phyloP scores from a whole-genome alignment of 2,797 vertebrate genomes.

The Cryptoblepharus egeriae region DNA sequence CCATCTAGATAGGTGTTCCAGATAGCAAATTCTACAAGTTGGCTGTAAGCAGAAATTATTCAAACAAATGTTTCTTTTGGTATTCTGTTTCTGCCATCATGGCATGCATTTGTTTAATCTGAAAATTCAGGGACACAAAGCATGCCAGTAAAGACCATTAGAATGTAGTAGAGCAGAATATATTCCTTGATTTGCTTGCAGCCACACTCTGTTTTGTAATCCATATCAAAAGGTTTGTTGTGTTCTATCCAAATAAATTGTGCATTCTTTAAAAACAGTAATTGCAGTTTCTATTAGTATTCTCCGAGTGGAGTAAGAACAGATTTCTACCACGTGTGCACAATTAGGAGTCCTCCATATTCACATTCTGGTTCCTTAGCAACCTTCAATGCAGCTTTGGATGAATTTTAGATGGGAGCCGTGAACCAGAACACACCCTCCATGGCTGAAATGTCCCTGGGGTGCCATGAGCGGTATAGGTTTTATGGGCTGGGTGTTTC shows the following conservation, averaged over 20 bases:
- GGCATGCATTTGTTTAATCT: too few relatives aligned
- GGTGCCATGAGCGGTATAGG: not conserved
- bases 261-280: not conserved
- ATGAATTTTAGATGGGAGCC: not conserved
- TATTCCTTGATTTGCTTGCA: not conserved
- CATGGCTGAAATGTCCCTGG: not conserved
- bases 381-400: not conserved
- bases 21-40: too few relatives aligned
- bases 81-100: too few relatives aligned
- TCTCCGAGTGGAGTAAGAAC: not conserved
- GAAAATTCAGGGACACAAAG: not conserved
- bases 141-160: not conserved
- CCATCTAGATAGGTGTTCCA: too few relatives aligned
- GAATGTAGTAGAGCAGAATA: not conserved
- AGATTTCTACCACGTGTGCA: not conserved
- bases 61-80: too few relatives aligned
- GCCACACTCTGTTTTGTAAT: not conserved
- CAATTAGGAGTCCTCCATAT: not conserved
- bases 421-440: not conserved
- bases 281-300: not conserved
- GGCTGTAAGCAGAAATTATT: too few relatives aligned
- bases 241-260: not conserved
- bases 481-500: conserved; percentile 35
- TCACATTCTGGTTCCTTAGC: not conserved
- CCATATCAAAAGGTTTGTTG: not conserved